phyloP scores from a whole-genome alignment of 1,140 invertebrate genomes.

The Conopomorpha cramerella region DNA sequence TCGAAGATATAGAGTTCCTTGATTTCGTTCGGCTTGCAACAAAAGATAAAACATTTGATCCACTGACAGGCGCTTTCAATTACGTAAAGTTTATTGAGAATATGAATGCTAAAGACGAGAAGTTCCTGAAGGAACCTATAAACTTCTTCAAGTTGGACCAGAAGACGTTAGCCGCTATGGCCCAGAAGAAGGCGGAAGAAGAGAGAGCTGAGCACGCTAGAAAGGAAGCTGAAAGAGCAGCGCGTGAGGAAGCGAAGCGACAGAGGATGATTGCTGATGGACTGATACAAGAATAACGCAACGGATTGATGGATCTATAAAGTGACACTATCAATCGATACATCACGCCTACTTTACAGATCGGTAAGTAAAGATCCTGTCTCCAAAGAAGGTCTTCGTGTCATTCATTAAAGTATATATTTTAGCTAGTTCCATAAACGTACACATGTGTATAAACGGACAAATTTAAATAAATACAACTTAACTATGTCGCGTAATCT shows the following conservation, averaged over 20 bases:
- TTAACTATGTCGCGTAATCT: no score
- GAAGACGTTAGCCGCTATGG: constrained; percentile 42
- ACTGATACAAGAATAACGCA: no score
- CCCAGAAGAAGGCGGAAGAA: constrained; percentile 39
- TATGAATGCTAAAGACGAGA: constrained; percentile 40
- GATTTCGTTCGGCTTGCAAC: constrained; percentile 30
- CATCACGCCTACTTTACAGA: no score
- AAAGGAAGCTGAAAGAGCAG: constrained; percentile 27
- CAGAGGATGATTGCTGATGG: constrained; percentile 41
- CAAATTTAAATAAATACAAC: no score
- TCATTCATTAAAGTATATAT: no score
- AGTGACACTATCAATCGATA: no score
- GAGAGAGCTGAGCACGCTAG: constrained; percentile 32
- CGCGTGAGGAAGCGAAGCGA: constrained; percentile 36
- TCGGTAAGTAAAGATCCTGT: no score
- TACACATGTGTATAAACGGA: no score
- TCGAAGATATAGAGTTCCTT: constrained; percentile 35
- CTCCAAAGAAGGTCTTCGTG: no score
- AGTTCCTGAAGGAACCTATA: constrained; percentile 34
- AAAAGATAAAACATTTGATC: constrained; percentile 37
- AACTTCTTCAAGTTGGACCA: constrained; percentile 51
- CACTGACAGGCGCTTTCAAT: constrained; percentile 22
- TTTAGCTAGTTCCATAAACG: no score
- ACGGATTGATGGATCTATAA: no score
- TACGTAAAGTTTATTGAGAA: constrained; percentile 46